A percentile compares a stretch with the other conserved stretches of the same genome.
phyloP scores from a whole-genome alignment of 2,888 invertebrate genomes.

The Mactromeris polynyma region DNA sequence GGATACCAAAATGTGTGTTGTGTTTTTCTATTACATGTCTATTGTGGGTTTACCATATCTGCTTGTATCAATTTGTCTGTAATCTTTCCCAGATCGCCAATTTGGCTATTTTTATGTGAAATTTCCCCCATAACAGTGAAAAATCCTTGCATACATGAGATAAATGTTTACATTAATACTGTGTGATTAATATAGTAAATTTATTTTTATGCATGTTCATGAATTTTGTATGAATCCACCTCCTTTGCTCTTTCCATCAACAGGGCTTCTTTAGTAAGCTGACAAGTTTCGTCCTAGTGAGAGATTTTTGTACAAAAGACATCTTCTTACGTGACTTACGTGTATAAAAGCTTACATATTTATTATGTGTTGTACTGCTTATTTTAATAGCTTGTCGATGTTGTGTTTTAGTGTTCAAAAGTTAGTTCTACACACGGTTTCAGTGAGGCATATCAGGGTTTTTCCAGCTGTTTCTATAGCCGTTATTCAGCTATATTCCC shows the following conservation, averaged over 20 bases:
- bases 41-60: no score
- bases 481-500: no score
- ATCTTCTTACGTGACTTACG: neutral
- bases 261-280: conserved; percentile 11
- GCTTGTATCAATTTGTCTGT: neutral
- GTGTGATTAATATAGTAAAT: no score
- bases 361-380: conserved; percentile 1
- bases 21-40: no score
- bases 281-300: neutral
- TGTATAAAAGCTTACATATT: conserved; percentile 6
- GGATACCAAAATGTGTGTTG: no score
- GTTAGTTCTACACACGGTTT: no score
- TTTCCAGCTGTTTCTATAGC: no score
- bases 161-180: neutral
- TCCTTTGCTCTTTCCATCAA: neutral
- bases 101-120: neutral
- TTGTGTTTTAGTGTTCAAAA: no score
- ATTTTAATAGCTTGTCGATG: no score
- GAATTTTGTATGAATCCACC: neutral
- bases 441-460: no score
- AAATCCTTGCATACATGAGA: no score
- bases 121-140: no score
- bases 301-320: neutral
- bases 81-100: neutral
- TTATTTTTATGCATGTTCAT: neutral